phyloP scores from a whole-genome alignment of 2,797 vertebrate genomes.

The Nyctalus aviator region DNA sequence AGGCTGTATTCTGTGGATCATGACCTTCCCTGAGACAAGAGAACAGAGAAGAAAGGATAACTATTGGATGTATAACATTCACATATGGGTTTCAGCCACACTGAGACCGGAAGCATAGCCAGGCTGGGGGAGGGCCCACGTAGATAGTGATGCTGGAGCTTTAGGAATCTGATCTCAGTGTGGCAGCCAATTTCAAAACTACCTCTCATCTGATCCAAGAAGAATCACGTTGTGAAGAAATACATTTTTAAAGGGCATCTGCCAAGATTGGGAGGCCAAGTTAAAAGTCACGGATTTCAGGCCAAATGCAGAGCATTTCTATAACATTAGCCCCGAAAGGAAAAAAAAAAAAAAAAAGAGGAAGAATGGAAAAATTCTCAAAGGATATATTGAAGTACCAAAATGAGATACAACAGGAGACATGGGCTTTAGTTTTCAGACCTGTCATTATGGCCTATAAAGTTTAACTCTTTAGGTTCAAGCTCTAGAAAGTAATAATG shows the following conservation, averaged over 20 bases:
- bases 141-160: background rate
- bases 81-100: background rate
- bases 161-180: background rate
- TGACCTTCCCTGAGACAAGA: slow-evolving; percentile 1
- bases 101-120: background rate
- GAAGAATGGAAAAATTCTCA: background rate
- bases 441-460: background rate
- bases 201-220: background rate
- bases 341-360: background rate
- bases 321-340: background rate
- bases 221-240: slow-evolving; percentile 2
- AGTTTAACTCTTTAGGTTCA: background rate
- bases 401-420: background rate
- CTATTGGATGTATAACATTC: fast-evolving
- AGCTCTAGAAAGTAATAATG: background rate
- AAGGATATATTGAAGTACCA: background rate
- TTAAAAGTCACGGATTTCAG: slow-evolving; percentile 46
- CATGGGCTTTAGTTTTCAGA: background rate
- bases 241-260: slow-evolving; percentile 35
- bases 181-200: background rate
- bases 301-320: slow-evolving; percentile 16
- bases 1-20: background rate
- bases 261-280: background rate
- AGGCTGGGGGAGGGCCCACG: background rate
- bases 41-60: background rate